A percentile compares a stretch with the other conserved stretches of the same genome.
Evolutionary conservation across 2,797 vertebrate genomes (phyloP).

Genomic region (Arctocebus calabarensis): DNA sequence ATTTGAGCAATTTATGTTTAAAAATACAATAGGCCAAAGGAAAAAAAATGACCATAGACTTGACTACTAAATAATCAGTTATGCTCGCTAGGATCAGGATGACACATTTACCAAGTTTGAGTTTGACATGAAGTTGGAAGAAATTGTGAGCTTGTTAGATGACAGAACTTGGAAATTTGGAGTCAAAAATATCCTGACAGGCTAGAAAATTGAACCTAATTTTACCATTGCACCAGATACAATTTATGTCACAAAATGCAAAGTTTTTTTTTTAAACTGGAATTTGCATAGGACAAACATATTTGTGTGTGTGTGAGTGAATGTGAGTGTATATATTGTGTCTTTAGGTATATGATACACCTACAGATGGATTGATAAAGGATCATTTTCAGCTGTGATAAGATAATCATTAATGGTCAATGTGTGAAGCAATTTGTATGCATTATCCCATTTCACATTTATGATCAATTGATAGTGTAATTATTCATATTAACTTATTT

Average conservation of each 20-base stretch:
- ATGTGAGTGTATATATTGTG: not conserved
- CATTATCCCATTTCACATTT: not conserved
- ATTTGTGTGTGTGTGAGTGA: not conserved
- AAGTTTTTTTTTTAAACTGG: not conserved
- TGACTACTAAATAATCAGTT: slow-evolving; percentile 21
- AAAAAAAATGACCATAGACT: not conserved
- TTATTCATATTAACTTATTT: slow-evolving; percentile 13
- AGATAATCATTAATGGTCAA: not conserved
- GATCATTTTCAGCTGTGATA: not conserved
- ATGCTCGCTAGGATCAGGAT: not conserved
- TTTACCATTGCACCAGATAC: slow-evolving; percentile 27
- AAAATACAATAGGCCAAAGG: not conserved
- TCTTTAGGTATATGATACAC: not conserved
- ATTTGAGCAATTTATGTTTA: not conserved
- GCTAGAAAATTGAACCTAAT: slow-evolving; percentile 34
- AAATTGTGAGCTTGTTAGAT: slow-evolving; percentile 34
- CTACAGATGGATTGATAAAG: not conserved
- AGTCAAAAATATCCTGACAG: slow-evolving; percentile 59
- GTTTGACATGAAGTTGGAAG: slow-evolving; percentile 24
- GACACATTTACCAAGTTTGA: slow-evolving; percentile 38
- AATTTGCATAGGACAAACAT: not conserved
- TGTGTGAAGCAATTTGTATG: not conserved
- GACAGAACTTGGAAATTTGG: not conserved
- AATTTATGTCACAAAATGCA: slow-evolving; percentile 15
- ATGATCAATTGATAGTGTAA: not conserved